These are phyloP conservation scores for Melipona bicolor DNA, from an alignment of 2,888 invertebrate genomes.

Conservation along the genomic window DNA sequence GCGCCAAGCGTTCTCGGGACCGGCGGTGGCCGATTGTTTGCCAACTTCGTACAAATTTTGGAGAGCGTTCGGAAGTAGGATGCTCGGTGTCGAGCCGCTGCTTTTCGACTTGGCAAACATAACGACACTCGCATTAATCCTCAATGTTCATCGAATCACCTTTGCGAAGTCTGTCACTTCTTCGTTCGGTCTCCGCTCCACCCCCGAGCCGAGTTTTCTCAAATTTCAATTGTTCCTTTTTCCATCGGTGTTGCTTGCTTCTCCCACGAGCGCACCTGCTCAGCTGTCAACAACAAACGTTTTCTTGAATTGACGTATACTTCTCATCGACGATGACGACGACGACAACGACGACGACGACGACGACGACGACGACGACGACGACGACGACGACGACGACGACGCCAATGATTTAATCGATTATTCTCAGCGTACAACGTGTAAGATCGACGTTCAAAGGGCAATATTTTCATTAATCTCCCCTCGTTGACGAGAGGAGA, in stretches of 20 bases:
- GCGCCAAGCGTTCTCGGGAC: conserved; percentile 96
- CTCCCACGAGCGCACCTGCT: background rate
- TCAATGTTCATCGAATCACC: conserved; percentile 10
- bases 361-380: background rate
- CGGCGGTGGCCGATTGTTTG: conserved; percentile 91
- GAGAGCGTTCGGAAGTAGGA: conserved; percentile 92
- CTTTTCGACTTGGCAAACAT: conserved; percentile 92
- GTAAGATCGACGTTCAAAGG: background rate
- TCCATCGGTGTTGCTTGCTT: background rate
- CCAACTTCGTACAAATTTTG: conserved; percentile 94
- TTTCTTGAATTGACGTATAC: background rate
- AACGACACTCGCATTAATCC: conserved; percentile 77
- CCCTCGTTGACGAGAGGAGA: too few relatives aligned
- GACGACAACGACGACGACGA: background rate
- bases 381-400: background rate
- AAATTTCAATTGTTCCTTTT: background rate
- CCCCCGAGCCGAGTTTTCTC: background rate
- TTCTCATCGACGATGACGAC: background rate
- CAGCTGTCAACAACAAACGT: background rate
- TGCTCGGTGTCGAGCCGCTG: conserved; percentile 84
- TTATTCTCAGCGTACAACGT: background rate
- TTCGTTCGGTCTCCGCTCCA: too few relatives aligned
- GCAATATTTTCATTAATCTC: background rate
- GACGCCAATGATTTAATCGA: background rate
- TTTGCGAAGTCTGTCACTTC: background rate